Evolutionary conservation across 2,113 vertebrate species (phyloP).

Genomic region (Athene noctua): DNA sequence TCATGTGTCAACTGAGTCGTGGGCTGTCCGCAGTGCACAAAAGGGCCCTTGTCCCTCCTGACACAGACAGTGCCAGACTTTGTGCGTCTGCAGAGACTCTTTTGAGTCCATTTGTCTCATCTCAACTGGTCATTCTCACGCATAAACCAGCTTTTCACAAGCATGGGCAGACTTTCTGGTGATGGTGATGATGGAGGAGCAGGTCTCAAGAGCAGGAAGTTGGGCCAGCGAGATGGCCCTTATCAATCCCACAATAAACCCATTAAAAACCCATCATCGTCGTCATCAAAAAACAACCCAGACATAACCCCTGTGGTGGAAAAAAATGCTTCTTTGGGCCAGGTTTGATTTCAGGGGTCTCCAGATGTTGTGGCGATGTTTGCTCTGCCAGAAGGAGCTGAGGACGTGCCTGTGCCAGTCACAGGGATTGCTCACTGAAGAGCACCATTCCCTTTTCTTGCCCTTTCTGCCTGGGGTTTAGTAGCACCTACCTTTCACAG

Average conservation of each 20-base stretch:
- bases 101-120: neutral
- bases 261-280: neutral
- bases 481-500: neutral
- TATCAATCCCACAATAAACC: neutral
- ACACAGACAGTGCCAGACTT: neutral
- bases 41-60: constrained; percentile 25
- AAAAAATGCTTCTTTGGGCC: neutral
- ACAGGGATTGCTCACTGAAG: accelerated
- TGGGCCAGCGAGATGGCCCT: neutral
- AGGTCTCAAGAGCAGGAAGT: neutral
- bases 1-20: neutral
- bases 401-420: neutral
- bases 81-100: neutral
- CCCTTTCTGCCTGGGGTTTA: neutral
- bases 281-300: neutral
- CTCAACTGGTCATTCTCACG: neutral
- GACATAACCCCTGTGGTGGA: neutral
- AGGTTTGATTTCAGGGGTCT: neutral
- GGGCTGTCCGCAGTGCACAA: neutral
- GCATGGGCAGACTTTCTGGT: neutral
- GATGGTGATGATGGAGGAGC: neutral
- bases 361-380: neutral
- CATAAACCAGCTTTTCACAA: neutral
- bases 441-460: neutral
- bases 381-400: neutral